Evolutionary conservation across 2,113 vertebrate species (phyloP).

Genomic region (Bungarus multicinctus): DNA sequence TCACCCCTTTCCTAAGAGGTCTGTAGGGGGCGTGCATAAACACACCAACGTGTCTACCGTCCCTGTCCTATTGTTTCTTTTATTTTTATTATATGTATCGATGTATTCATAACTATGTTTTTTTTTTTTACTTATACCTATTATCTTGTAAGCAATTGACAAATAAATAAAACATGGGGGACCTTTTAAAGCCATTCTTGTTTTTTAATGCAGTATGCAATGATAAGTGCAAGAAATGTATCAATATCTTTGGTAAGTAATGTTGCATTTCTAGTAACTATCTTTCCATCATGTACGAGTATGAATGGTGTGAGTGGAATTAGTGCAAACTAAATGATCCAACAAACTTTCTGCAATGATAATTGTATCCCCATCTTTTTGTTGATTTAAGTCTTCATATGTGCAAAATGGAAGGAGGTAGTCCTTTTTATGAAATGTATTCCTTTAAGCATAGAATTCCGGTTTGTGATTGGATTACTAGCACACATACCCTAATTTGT

Average conservation of each 20-base stretch:
- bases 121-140: too few species aligned
- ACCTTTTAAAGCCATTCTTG: background rate
- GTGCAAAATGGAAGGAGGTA: constrained; percentile 3
- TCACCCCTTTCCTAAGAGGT: too few species aligned
- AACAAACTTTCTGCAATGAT: background rate
- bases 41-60: too few species aligned
- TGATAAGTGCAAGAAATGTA: background rate
- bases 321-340: background rate
- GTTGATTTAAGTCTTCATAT: background rate
- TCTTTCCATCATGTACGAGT: background rate
- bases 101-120: too few species aligned
- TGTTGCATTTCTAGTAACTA: background rate
- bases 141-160: too few species aligned
- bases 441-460: constrained; percentile 35
- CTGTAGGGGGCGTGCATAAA: too few species aligned
- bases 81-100: too few species aligned
- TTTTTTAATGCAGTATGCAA: background rate
- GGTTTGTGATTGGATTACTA: constrained; percentile 49
- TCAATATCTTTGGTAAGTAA: background rate
- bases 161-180: too few species aligned
- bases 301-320: background rate
- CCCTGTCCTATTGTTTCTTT: too few species aligned
- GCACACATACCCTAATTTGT: constrained; percentile 39
- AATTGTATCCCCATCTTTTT: background rate
- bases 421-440: constrained; percentile 18